Conservation (phyloP, 2,797 vertebrate genomes). For the Cynopterus sphinx region DNA sequence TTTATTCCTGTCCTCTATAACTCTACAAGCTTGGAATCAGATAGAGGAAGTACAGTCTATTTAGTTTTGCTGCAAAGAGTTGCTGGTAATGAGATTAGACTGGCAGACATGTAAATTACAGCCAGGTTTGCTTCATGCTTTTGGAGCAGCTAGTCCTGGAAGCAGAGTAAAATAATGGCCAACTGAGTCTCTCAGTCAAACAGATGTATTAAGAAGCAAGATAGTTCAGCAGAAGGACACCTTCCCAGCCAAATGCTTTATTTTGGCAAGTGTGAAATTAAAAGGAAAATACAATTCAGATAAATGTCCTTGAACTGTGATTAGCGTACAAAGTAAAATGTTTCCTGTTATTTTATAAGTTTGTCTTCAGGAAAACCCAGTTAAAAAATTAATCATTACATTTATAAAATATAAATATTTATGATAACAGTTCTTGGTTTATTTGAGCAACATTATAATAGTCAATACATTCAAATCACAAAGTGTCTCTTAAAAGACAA, state of each 20-base stretch:
- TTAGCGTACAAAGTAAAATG: not conserved
- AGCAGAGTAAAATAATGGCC: not conserved
- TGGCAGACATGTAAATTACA: not conserved
- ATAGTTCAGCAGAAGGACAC: not conserved
- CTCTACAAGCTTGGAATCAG: not conserved
- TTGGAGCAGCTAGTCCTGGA: not conserved
- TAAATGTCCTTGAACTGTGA: not conserved
- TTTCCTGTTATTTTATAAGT: constrained; percentile 25
- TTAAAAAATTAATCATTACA: not conserved
- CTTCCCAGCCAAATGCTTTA: not conserved
- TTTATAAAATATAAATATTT: constrained; percentile 43
- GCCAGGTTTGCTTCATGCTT: not conserved
- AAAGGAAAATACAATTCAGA: not conserved
- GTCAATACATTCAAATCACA: constrained; percentile 18
- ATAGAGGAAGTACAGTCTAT: not conserved
- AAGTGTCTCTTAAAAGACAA: constrained; percentile 66
- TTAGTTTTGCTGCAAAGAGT: not conserved
- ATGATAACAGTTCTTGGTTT: not conserved
- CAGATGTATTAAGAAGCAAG: not conserved
- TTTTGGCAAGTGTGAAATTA: not conserved
- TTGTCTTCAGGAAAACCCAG: not conserved
- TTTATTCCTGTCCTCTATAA: not conserved
- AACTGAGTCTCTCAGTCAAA: not conserved
- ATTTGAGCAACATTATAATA: constrained; percentile 14
- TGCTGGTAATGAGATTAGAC: not conserved